A percentile compares a stretch with the other conserved stretches of the same genome.
phyloP scores from a whole-genome alignment of 2,888 invertebrate genomes.

The Andricus curvator region DNA sequence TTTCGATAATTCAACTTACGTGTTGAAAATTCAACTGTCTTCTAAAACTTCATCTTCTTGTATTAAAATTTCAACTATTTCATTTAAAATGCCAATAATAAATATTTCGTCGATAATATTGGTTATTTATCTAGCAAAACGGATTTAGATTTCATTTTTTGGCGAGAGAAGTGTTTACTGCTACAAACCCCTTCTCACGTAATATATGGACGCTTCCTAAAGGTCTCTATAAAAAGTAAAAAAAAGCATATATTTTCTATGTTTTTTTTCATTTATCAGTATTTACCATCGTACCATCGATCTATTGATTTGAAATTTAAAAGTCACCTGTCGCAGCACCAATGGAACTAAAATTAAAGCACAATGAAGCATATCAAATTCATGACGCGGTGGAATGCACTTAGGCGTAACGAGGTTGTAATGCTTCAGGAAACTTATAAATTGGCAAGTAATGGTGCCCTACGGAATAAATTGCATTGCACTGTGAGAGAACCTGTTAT shows the following conservation, averaged over 20 bases:
- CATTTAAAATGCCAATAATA: too few relatives aligned
- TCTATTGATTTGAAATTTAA: not conserved
- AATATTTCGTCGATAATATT: too few relatives aligned
- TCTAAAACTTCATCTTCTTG: too few relatives aligned
- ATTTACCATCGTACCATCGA: not conserved
- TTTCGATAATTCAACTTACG: too few relatives aligned
- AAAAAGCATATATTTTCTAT: not conserved
- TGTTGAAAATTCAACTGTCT: too few relatives aligned
- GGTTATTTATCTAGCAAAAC: too few relatives aligned
- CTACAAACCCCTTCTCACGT: too few relatives aligned
- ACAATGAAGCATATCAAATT: constrained; percentile 50
- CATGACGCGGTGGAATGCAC: constrained; percentile 46
- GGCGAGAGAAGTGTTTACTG: too few relatives aligned
- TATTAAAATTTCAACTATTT: too few relatives aligned
- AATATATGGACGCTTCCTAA: too few relatives aligned
- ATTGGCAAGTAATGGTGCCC: constrained; percentile 35
- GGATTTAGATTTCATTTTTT: too few relatives aligned
- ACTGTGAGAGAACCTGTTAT: constrained; percentile 21
- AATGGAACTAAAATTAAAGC: constrained; percentile 29
- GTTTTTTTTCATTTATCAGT: not conserved
- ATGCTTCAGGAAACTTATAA: constrained; percentile 27
- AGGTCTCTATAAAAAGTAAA: too few relatives aligned
- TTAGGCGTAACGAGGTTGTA: constrained; percentile 49
- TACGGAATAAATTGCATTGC: constrained; percentile 30
- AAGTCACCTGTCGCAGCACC: constrained; percentile 25